These are phyloP conservation scores for Metalampra italica DNA, from an alignment of 2,888 invertebrate species.

Conservation along the genomic window DNA sequence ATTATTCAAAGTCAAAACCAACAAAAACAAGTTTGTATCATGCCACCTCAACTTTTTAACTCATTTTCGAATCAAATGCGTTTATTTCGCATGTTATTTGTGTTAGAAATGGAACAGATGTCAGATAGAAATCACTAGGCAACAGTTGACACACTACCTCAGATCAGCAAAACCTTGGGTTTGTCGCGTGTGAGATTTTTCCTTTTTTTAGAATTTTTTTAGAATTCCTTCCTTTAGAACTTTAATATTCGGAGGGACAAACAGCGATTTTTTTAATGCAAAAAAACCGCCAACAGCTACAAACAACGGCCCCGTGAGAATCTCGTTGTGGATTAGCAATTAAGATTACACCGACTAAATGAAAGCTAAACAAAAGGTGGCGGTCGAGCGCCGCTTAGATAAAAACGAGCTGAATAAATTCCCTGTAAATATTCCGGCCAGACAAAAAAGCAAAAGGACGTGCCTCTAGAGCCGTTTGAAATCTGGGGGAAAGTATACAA, in stretches of 20 bases:
- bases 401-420: conserved; percentile 2
- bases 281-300: neutral
- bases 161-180: no score
- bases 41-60: no score
- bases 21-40: no score
- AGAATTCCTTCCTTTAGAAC: no score
- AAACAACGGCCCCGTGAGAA: neutral
- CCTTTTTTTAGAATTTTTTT: no score
- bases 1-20: no score
- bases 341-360: conserved; percentile 20
- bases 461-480: neutral
- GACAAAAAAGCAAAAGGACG: neutral
- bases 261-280: neutral
- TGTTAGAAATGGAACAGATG: no score
- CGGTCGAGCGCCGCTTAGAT: neutral
- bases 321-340: conserved; percentile 16
- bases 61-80: no score
- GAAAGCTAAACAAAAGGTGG: conserved; percentile 9
- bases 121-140: no score
- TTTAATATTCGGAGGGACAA: neutral
- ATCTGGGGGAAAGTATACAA: neutral
- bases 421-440: neutral
- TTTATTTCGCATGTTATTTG: no score
- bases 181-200: no score
- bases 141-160: no score